Evolutionary conservation across 2,797 vertebrate genomes (phyloP).

Genomic region (Centropyge bicolor): DNA sequence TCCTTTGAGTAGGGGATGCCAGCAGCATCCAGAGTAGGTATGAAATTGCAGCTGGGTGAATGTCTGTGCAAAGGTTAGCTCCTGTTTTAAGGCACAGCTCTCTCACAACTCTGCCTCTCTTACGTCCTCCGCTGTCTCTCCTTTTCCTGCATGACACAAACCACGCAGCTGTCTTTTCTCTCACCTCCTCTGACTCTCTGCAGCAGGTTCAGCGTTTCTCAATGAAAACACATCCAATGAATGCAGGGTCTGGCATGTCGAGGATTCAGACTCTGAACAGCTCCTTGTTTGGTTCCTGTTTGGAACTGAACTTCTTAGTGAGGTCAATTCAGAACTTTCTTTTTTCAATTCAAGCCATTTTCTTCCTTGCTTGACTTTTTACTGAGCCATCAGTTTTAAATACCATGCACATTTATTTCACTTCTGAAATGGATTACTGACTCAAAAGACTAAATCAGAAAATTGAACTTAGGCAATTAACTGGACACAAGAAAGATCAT

Average conservation of each 20-base stretch:
- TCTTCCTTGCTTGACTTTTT: neutral
- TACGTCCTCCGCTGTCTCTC: constrained; percentile 8
- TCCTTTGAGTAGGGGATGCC: constrained; percentile 4
- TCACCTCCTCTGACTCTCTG: neutral
- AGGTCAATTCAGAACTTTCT: constrained; percentile 28
- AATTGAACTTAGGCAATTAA: neutral
- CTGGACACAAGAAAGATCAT: constrained; percentile 1
- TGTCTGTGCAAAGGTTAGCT: constrained; percentile 24
- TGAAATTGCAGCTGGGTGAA: constrained; percentile 38
- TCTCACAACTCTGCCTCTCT: neutral
- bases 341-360: constrained; percentile 32
- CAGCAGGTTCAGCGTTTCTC: constrained; percentile 12
- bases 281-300: neutral
- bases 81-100: constrained; percentile 13
- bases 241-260: neutral
- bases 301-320: neutral
- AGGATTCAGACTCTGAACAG: neutral
- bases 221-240: neutral
- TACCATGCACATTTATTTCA: constrained; percentile 13
- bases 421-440: neutral
- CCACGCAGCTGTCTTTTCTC: neutral
- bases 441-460: constrained; percentile 12
- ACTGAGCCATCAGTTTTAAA: constrained; percentile 39
- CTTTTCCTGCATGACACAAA: neutral
- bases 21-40: constrained; percentile 36